A percentile compares a stretch with the other conserved stretches of the same genome.
These are phyloP conservation scores for Corythaeola cristata DNA, from an alignment of 2,113 vertebrate genomes.

Conservation along the genomic window DNA sequence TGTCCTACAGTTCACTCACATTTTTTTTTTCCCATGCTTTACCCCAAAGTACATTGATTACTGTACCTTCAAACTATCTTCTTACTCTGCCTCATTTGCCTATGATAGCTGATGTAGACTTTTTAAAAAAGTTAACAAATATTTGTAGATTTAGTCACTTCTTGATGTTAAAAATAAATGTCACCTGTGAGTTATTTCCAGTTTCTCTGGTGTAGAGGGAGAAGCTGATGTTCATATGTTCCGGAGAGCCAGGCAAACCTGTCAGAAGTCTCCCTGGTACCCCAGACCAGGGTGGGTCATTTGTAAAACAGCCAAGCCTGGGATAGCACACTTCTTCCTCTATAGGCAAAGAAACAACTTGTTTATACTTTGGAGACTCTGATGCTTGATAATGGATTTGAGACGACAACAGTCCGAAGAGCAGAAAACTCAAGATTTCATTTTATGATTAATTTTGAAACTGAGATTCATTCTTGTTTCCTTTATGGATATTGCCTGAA, in stretches of 20 bases:
- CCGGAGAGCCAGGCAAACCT: constrained; percentile 76
- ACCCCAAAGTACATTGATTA: background rate
- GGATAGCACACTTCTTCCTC: constrained; percentile 76
- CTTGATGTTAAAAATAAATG: background rate
- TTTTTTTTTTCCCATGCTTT: background rate
- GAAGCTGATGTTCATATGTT: constrained; percentile 77
- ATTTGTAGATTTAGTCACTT: background rate
- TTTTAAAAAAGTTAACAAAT: background rate
- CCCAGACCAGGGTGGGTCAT: constrained; percentile 79
- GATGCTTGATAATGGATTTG: background rate
- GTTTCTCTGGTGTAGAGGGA: constrained; percentile 81
- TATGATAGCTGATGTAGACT: background rate
- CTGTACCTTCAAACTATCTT: background rate
- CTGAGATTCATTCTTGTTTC: background rate
- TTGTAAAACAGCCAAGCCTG: constrained; percentile 80
- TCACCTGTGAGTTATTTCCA: constrained; percentile 78
- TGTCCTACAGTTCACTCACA: background rate
- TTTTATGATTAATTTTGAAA: background rate
- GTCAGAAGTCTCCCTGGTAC: constrained; percentile 72
- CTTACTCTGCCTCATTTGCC: background rate
- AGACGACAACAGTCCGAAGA: background rate
- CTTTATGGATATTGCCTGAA: background rate
- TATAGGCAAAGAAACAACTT: background rate
- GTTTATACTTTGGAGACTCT: background rate
- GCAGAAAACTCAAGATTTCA: background rate